Conservation (phyloP, 2,113 vertebrate genomes). For the Lethenteron reissneri region DNA sequence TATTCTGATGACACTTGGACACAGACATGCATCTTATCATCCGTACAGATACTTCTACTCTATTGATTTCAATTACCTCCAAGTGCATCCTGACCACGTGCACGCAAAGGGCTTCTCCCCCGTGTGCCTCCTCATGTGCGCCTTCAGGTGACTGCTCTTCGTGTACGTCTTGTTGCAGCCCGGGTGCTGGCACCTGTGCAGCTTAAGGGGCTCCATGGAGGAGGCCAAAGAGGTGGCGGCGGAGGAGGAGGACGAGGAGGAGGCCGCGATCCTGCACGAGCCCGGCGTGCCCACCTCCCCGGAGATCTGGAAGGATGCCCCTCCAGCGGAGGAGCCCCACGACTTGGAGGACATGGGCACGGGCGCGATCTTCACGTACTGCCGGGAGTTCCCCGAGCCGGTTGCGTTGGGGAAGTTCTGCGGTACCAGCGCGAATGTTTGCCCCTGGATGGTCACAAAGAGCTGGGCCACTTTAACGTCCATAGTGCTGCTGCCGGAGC, state of each 20-base stretch:
- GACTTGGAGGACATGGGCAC: slow-evolving; percentile 25
- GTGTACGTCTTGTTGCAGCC: slow-evolving; percentile 60
- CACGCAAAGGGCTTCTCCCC: slow-evolving; percentile 54
- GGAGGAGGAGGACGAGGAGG: neutral
- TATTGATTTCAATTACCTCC: slow-evolving; percentile 26
- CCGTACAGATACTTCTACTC: too few relatives aligned
- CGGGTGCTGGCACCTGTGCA: slow-evolving; percentile 45
- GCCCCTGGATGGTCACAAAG: slow-evolving; percentile 35
- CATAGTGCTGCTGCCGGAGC: neutral
- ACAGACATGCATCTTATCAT: too few relatives aligned
- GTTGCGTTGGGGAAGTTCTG: slow-evolving; percentile 9
- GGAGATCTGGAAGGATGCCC: slow-evolving; percentile 17
- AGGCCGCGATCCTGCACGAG: neutral
- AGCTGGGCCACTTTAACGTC: slow-evolving; percentile 31
- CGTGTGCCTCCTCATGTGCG: slow-evolving; percentile 37
- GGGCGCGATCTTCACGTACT: slow-evolving; percentile 48
- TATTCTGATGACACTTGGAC: too few relatives aligned
- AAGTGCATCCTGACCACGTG: slow-evolving; percentile 50
- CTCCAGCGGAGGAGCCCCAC: slow-evolving; percentile 16
- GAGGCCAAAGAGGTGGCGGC: slow-evolving; percentile 1
- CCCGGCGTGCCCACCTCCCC: slow-evolving; percentile 11
- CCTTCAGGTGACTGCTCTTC: slow-evolving; percentile 61
- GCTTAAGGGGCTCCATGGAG: slow-evolving; percentile 17
- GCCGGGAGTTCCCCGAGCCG: slow-evolving; percentile 23
- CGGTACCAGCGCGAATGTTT: slow-evolving; percentile 26